phyloP scores from a whole-genome alignment of 2,797 vertebrate species.

The Platalea minor region DNA sequence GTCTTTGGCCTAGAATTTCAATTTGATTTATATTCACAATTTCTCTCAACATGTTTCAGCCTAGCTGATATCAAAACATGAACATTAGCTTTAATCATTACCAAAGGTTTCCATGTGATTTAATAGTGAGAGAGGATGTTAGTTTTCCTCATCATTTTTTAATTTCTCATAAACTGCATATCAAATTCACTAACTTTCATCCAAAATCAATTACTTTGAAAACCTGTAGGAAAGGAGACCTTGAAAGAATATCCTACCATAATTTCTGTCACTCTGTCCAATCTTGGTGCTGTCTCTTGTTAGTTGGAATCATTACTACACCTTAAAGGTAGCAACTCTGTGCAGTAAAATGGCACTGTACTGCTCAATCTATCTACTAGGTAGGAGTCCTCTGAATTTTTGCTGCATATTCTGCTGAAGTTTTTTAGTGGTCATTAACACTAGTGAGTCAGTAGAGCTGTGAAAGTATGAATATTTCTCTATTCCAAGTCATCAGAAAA shows the following conservation, averaged over 20 bases:
- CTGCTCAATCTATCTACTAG: not conserved
- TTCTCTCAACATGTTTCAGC: slow-evolving; percentile 11
- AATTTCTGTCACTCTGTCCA: slow-evolving; percentile 1
- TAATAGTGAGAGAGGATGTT: not conserved
- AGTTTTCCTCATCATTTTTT: slow-evolving; percentile 32
- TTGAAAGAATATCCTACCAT: not conserved
- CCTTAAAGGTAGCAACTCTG: not conserved
- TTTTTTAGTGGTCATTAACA: not conserved
- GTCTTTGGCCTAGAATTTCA: slow-evolving; percentile 45
- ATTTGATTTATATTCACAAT: slow-evolving; percentile 60
- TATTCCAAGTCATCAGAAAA: not conserved
- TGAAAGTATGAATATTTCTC: not conserved
- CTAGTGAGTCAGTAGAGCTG: not conserved
- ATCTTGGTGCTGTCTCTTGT: not conserved
- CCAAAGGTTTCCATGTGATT: slow-evolving; percentile 23
- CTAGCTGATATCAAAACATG: slow-evolving; percentile 9
- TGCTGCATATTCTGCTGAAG: not conserved
- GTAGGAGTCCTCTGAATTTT: not conserved
- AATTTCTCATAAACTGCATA: slow-evolving; percentile 37
- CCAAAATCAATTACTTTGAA: slow-evolving; percentile 21
- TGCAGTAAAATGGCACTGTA: not conserved
- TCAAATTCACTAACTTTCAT: slow-evolving; percentile 20
- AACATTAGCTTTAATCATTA: slow-evolving; percentile 39
- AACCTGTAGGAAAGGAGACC: slow-evolving; percentile 8
- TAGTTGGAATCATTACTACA: not conserved